phyloP scores from a whole-genome alignment of 1,140 invertebrate genomes.

The Acromyrmex heyeri region DNA sequence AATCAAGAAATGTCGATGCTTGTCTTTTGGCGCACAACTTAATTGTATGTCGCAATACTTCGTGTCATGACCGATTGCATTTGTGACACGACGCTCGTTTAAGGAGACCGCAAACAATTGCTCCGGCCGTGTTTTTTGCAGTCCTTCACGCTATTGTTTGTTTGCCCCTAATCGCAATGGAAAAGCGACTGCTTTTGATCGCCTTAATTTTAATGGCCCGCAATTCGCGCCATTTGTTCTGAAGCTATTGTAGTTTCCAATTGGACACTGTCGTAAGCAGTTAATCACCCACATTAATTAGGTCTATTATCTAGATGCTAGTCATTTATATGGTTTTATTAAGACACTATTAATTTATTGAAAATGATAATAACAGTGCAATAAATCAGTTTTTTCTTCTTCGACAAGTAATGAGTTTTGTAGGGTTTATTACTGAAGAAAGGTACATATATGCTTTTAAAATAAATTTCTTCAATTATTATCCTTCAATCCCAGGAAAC shows the following conservation, averaged over 20 bases:
- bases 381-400: no score
- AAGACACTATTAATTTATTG: neutral
- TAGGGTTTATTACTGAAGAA: no score
- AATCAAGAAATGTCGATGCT: neutral
- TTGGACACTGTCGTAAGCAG: slow-evolving; percentile 64
- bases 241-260: slow-evolving; percentile 70
- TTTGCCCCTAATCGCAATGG: slow-evolving; percentile 57
- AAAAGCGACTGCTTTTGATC: slow-evolving; percentile 67
- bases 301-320: neutral
- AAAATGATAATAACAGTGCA: neutral
- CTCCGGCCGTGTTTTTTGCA: neutral
- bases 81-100: slow-evolving; percentile 55
- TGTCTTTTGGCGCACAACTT: neutral
- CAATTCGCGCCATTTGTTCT: slow-evolving; percentile 61
- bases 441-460: no score
- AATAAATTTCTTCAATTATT: no score
- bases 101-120: slow-evolving; percentile 62
- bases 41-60: slow-evolving; percentile 26
- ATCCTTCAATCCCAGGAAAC: no score
- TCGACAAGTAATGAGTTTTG: no score
- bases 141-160: slow-evolving; percentile 9
- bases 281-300: slow-evolving; percentile 22
- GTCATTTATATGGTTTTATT: neutral
- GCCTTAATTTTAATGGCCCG: slow-evolving; percentile 65
- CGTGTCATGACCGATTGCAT: slow-evolving; percentile 11